Conservation (phyloP, 1,140 invertebrate genomes). For the Cydia splendana region DNA sequence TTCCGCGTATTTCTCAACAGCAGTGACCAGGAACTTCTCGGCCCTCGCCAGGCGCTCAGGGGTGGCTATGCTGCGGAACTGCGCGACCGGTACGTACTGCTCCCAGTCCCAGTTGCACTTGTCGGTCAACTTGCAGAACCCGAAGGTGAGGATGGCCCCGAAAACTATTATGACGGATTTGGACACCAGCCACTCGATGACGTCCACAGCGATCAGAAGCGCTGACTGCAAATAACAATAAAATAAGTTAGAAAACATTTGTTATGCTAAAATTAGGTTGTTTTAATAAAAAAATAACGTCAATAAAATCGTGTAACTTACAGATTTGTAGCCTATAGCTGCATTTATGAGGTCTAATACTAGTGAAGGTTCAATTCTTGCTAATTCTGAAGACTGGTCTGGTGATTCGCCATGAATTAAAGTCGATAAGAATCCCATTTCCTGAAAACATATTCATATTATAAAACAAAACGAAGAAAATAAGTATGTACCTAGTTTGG, state of each 20-base stretch:
- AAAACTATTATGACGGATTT: constrained; percentile 35
- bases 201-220: constrained; percentile 26
- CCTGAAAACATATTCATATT: neutral
- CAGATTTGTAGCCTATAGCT: constrained; percentile 28
- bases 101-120: constrained; percentile 35
- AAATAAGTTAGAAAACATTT: neutral
- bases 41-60: constrained; percentile 36
- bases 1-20: constrained; percentile 35
- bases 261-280: neutral
- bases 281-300: neutral
- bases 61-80: constrained; percentile 33
- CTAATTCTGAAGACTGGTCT: constrained; percentile 3
- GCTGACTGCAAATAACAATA: constrained; percentile 28
- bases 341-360: neutral
- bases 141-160: constrained; percentile 30
- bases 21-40: constrained; percentile 34
- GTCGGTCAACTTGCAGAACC: constrained; percentile 39
- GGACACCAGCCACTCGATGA: constrained; percentile 35
- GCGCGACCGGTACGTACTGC: constrained; percentile 30
- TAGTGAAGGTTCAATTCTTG: constrained; percentile 10
- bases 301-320: constrained; percentile 12
- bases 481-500: neutral
- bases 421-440: constrained; percentile 1
- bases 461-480: neutral
- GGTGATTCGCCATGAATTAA: neutral